phyloP scores from a whole-genome alignment of 2,888 invertebrate species.

The Meliscaeva auricollis region DNA sequence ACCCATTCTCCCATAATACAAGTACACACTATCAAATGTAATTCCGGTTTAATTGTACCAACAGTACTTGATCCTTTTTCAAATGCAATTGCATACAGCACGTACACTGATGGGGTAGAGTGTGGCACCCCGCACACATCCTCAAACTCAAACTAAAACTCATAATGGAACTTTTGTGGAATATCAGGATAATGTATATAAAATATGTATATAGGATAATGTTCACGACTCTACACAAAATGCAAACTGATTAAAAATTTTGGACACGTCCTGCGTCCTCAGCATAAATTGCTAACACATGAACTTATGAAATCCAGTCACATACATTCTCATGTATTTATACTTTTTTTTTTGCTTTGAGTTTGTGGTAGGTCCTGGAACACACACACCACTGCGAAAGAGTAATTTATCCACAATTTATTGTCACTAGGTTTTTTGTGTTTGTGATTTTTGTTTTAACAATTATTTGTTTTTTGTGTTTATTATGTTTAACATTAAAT shows the following conservation, averaged over 20 bases:
- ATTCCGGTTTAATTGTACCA: conserved; percentile 70
- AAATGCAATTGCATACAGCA: conserved; percentile 68
- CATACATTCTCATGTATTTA: conserved; percentile 31
- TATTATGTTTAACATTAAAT: too few species aligned
- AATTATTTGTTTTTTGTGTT: background rate
- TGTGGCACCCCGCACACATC: background rate
- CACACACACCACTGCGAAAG: background rate
- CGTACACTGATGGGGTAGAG: background rate
- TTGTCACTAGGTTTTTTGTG: background rate
- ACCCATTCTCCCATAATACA: conserved; percentile 6
- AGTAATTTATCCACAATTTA: conserved; percentile 25
- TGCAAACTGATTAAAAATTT: conserved; percentile 70
- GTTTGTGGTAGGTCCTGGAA: conserved; percentile 26
- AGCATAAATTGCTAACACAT: conserved; percentile 70
- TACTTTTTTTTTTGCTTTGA: background rate
- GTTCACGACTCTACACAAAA: background rate
- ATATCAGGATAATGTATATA: conserved; percentile 17
- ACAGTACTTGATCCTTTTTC: conserved; percentile 70
- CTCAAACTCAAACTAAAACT: conserved; percentile 21
- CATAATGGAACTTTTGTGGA: conserved; percentile 45
- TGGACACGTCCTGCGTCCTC: conserved; percentile 63
- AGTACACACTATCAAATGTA: conserved; percentile 53
- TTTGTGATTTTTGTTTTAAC: background rate
- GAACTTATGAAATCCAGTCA: conserved; percentile 66
- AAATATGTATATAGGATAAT: background rate